These are phyloP conservation scores for Ganaspis sp. DNA, from an alignment of 1,140 invertebrate genomes.

Conservation along the genomic window DNA sequence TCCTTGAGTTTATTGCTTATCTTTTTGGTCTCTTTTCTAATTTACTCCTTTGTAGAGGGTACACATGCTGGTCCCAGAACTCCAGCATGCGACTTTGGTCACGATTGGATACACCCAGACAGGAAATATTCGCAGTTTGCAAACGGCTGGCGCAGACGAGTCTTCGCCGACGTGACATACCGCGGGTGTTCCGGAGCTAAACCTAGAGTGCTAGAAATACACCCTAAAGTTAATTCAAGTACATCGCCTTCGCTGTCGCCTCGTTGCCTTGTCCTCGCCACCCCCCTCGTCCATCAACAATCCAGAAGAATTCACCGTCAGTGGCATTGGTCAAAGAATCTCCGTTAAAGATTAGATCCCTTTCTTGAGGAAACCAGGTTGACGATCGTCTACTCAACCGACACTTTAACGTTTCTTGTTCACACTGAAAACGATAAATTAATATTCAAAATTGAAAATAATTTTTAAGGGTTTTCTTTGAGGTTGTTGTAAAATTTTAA, in stretches of 20 bases:
- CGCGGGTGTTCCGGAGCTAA: conserved; percentile 67
- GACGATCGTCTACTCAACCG: neutral
- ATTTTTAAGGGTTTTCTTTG: no score
- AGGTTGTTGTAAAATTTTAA: no score
- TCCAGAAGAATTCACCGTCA: neutral
- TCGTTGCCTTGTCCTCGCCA: conserved; percentile 45
- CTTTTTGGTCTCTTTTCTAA: neutral
- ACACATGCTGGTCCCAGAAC: conserved; percentile 24
- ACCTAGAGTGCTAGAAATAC: conserved; percentile 71
- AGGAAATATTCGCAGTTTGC: conserved; percentile 27
- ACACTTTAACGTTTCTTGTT: no score
- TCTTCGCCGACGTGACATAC: conserved; percentile 61
- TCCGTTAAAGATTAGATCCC: neutral
- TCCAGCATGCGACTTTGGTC: conserved; percentile 29
- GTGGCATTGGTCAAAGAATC: conserved; percentile 11
- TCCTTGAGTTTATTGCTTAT: conserved; percentile 10
- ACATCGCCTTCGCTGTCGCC: conserved; percentile 63
- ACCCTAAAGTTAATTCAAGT: conserved; percentile 70
- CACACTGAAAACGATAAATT: no score
- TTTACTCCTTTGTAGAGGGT: conserved; percentile 6
- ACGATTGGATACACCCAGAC: conserved; percentile 28
- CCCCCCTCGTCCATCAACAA: neutral
- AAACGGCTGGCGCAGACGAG: conserved; percentile 25
- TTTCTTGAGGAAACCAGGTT: neutral
- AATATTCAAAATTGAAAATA: no score